Evolutionary conservation across 2,113 vertebrate genomes (phyloP), one percentile per base, ranked within the genome.

Genomic region (Tapirus terrestris): DNA sequence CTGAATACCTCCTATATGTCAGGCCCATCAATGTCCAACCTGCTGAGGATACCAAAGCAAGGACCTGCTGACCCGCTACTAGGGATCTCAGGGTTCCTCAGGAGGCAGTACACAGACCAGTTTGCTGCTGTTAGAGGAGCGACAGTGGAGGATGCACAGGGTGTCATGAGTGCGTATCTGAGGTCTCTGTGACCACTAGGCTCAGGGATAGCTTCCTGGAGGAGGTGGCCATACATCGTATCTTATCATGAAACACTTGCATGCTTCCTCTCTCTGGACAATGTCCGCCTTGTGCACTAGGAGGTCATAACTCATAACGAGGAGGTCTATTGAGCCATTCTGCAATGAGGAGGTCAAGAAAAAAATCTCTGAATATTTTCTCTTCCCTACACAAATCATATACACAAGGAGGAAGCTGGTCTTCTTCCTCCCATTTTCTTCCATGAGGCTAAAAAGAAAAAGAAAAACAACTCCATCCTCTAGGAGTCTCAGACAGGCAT

Each of bases 381-480:
- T 86, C 84, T 61, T 89, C 13, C 63, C 76, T 65, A 39, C 43
- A 16, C 51, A 94, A 86, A 51, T 92, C 51, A 51, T 43, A 51
- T 2, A n/a, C 17, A 67, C 27, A 84, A 60, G 94, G 14, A 95
- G 16, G 36, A 97, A 83, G 5, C 3, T 7, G 16, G 12, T 11
- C 48, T 87, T 80, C 85, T 93, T 96, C 31, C 45, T 82, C 2
- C 36, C 39, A 20, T 27, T 63, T 84, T 53, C 45, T 94, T 93
- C 83, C 80, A 95, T 58, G 45, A 36, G 29, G 68, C 67, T 56
- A 77, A 77, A 80, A 88, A 63, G 60, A 33, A 23, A 51, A 82
- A 82, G 51, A 68, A 87, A 80, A 92, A 72, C 6, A 72, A 27
- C 39, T 72, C 45, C 29, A 73, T 75, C 82, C 31, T 87, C 45